A percentile compares a stretch with the other conserved stretches of the same genome.
Evolutionary conservation across 1,140 invertebrate species (phyloP).

Genomic region (Tribolium castaneum): DNA sequence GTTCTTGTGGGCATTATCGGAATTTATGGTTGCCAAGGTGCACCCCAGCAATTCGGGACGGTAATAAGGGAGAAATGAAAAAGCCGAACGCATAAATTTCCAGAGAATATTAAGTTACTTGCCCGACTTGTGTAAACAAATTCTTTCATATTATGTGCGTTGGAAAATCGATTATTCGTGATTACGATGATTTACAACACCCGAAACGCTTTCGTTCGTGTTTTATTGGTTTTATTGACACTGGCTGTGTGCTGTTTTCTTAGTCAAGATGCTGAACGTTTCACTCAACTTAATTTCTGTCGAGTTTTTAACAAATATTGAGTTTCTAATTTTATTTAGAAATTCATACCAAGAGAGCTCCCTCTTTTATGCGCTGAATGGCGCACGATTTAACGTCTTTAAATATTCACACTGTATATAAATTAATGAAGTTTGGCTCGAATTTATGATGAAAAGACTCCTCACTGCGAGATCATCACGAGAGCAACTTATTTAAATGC

Average conservation of each 20-base stretch:
- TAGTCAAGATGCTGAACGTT: background rate
- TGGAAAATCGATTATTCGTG: background rate
- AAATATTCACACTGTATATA: background rate
- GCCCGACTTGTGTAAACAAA: background rate
- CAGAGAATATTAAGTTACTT: background rate
- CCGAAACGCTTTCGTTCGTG: background rate
- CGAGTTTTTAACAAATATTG: background rate
- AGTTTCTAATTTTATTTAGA: background rate
- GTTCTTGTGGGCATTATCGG: constrained; percentile 8
- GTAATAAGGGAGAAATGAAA: background rate
- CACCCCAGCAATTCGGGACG: background rate
- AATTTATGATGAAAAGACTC: background rate
- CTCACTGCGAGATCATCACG: background rate
- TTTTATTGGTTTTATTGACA: background rate
- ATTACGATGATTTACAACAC: background rate
- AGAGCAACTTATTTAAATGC: background rate
- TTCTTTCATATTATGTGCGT: background rate
- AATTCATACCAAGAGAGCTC: background rate
- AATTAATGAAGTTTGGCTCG: constrained; percentile 1
- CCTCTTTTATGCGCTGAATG: background rate
- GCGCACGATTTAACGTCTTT: background rate
- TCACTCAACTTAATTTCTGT: background rate
- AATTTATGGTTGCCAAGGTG: constrained; percentile 24
- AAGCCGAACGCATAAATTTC: background rate
- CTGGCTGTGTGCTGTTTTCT: background rate